Evolutionary conservation across 1,140 invertebrate species (phyloP).

Genomic region (Calycopis cecrops): DNA sequence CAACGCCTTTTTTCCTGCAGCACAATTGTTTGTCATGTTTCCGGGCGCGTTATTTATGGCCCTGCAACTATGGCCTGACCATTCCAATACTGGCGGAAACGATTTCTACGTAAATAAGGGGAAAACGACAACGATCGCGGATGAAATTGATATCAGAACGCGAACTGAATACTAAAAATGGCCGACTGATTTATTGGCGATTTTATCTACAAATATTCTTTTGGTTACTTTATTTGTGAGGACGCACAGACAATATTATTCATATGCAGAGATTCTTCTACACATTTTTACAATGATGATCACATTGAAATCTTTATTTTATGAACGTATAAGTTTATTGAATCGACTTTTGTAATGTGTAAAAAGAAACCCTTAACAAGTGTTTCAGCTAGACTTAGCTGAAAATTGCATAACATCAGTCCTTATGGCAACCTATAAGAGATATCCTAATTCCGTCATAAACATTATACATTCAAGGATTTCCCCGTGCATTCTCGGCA

Average conservation of each 20-base stretch:
- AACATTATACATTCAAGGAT: too few relatives aligned
- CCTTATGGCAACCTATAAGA: too few relatives aligned
- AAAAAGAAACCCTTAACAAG: too few relatives aligned
- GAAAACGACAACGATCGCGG: constrained; percentile 16
- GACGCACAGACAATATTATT: not conserved
- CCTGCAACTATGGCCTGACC: constrained; percentile 18
- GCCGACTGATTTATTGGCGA: constrained; percentile 12
- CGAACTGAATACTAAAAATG: constrained; percentile 17
- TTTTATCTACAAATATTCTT: constrained; percentile 17
- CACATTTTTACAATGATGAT: too few relatives aligned
- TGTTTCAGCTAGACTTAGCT: too few relatives aligned
- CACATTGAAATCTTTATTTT: too few relatives aligned
- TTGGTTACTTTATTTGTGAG: constrained; percentile 10
- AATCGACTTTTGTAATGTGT: too few relatives aligned
- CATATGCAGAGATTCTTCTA: not conserved
- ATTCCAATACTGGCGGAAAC: constrained; percentile 18
- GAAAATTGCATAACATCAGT: too few relatives aligned
- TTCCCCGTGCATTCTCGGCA: too few relatives aligned
- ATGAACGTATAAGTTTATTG: too few relatives aligned
- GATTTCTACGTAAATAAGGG: constrained; percentile 21
- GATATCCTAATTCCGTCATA: too few relatives aligned
- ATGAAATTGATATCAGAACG: constrained; percentile 19
- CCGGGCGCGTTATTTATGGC: constrained; percentile 17
- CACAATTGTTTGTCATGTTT: constrained; percentile 20
- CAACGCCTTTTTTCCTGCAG: constrained; percentile 12